A percentile compares a stretch with the other conserved stretches of the same genome.
phyloP scores from a whole-genome alignment of 2,797 vertebrate species.

The Sparidentex hasta region DNA sequence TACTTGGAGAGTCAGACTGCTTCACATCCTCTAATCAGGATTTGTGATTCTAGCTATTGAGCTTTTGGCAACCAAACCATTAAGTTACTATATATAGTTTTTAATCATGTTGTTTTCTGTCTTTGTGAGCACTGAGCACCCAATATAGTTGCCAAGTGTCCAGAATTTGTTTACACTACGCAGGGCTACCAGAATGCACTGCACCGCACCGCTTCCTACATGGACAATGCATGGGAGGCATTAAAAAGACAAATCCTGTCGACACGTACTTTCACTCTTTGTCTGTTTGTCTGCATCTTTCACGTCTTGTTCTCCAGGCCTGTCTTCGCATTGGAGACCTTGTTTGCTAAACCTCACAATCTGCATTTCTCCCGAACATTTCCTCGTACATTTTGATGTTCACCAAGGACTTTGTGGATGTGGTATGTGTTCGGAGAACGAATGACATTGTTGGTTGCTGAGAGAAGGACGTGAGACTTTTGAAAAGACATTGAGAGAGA shows the following conservation, averaged over 20 bases:
- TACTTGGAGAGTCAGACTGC: constrained; percentile 3
- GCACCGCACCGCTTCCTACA: too few relatives aligned
- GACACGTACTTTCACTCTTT: too few relatives aligned
- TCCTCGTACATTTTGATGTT: constrained; percentile 4
- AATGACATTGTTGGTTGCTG: constrained; percentile 5
- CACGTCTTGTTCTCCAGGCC: too few relatives aligned
- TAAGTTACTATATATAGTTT: constrained; percentile 19
- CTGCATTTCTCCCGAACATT: neutral
- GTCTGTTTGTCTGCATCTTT: too few relatives aligned
- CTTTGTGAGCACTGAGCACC: neutral
- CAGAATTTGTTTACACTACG: too few relatives aligned
- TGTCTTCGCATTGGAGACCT: too few relatives aligned
- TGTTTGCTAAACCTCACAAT: neutral
- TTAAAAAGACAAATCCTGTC: too few relatives aligned
- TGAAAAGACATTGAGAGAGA: constrained; percentile 13
- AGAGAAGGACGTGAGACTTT: neutral
- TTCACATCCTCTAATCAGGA: constrained; percentile 20
- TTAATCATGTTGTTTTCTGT: constrained; percentile 8
- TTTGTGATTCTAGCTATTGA: constrained; percentile 1
- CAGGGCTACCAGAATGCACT: too few relatives aligned
- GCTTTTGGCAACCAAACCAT: neutral
- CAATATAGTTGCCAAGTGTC: neutral
- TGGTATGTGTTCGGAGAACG: neutral
- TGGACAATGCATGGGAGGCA: too few relatives aligned
- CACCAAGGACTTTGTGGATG: constrained; percentile 3